These are phyloP conservation scores for Drosophila greeni DNA, from an alignment of 2,888 invertebrate species.

Conservation along the genomic window DNA sequence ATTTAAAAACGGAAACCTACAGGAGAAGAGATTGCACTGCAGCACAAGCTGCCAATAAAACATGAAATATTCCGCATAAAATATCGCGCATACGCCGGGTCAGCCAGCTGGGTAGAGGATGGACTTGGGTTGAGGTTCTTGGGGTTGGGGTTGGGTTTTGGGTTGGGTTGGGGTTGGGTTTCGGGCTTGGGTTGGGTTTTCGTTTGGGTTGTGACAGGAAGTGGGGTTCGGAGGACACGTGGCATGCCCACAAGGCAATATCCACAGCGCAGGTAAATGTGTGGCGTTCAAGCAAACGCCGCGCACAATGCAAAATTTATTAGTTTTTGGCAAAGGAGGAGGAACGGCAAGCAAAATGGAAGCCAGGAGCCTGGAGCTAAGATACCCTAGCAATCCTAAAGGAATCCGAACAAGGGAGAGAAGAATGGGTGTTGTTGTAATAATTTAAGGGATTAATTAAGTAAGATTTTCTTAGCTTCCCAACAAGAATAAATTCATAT, in stretches of 20 bases:
- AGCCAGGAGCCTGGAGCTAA: not conserved
- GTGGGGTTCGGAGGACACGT: not conserved
- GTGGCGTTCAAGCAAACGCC: slow-evolving; percentile 52
- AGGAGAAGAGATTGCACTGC: slow-evolving; percentile 1
- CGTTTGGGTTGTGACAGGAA: not conserved
- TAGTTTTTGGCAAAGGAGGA: slow-evolving; percentile 56
- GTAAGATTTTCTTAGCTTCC: no score
- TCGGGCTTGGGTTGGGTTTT: not conserved
- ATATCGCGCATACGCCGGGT: slow-evolving; percentile 57
- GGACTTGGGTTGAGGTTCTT: not conserved
- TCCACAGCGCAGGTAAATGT: slow-evolving; percentile 48
- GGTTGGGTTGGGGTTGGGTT: not conserved
- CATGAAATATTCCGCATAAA: slow-evolving; percentile 60
- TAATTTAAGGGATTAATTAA: not conserved
- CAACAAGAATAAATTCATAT: no score
- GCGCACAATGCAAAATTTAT: slow-evolving; percentile 67
- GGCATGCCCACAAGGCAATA: slow-evolving; percentile 6
- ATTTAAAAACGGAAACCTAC: slow-evolving; percentile 1
- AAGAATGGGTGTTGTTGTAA: not conserved
- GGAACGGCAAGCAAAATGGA: slow-evolving; percentile 5
- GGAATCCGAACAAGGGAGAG: not conserved
- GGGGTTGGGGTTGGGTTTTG: not conserved
- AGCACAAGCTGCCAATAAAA: slow-evolving; percentile 40
- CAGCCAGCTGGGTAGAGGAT: slow-evolving; percentile 3
- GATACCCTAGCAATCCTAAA: not conserved